Evolutionary conservation across 30 jellyfish, hydroid and myxozoan species (phyloP), one percentile per base, ranked within the genome.

Genomic region (Mastigias papua): DNA sequence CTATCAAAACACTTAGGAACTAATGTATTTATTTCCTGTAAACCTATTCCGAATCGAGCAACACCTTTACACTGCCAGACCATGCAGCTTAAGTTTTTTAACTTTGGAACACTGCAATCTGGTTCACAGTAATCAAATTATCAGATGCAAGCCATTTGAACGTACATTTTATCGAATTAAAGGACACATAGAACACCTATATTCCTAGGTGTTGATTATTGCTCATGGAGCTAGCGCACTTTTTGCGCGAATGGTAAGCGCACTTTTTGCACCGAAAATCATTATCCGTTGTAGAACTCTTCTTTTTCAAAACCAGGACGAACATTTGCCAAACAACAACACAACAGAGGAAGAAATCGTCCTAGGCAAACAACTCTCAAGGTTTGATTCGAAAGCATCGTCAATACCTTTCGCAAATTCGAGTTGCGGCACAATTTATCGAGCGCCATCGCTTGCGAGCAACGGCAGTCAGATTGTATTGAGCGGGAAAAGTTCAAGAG

Each of bases 391-490:
- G 8, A 78, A 80, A 33, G 96, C 96, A 33, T 88, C 96, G 27
- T 88, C 96, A 28, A 71, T 88, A 13, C 96, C 96, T 34, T 88
- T 88, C 70, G 96, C 96, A 20, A 88, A 88, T 61, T 88, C 96
- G 35, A 88, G 91, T 62, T 88, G 96, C 78, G 89, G 91, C 66
- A 88, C 96, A 25, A 88, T 88, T 31, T 88, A 80, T 63, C 66
- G 92, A 29, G 96, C 91, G 26, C 96, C 96, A 3, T 88, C 96
- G 20, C 78, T 87, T 35, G 95, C 90, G 26, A 85, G 94, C 63
- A 88, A 79, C 60, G 78, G 83, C 91, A 88, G 91, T 27, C 86
- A 75, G 49, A 76, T 42, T 22, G 80, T 49, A 7, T 42, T 79
- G 73, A 77, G 80, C 51, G 88, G 89, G 29, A 78, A 78, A 70